Percentiles rank a stretch among this genome's conserved stretches.
These are phyloP conservation scores for Erpornis zantholeuca DNA, from an alignment of 2,113 vertebrate species.

Conservation along the genomic window DNA sequence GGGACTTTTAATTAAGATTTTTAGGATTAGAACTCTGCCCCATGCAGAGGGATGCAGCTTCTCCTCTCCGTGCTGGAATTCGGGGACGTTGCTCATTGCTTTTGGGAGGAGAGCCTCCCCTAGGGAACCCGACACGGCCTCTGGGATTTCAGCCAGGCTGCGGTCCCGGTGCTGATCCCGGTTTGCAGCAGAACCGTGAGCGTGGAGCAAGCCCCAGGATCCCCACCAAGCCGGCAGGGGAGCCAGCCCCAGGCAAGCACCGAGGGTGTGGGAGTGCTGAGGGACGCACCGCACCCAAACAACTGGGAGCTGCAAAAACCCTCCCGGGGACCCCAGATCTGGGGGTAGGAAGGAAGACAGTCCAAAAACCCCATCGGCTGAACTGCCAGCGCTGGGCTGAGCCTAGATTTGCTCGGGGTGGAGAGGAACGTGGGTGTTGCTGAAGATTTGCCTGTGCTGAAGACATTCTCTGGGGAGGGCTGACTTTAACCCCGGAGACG, in stretches of 20 bases:
- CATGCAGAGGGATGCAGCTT: neutral
- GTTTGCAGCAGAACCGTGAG: accelerated
- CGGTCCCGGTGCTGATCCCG: accelerated
- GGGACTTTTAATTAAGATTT: neutral
- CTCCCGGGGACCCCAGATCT: neutral
- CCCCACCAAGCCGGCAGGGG: neutral
- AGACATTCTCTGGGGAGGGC: neutral
- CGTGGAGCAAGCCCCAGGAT: accelerated
- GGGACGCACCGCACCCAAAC: neutral
- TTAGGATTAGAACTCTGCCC: neutral
- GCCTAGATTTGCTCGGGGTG: neutral
- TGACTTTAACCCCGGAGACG: neutral
- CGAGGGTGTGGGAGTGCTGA: neutral
- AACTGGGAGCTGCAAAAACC: neutral
- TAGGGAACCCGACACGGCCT: accelerated
- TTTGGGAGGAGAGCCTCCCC: neutral
- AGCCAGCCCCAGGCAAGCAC: neutral
- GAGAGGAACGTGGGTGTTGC: neutral
- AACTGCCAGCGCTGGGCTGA: neutral
- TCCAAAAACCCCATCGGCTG: neutral
- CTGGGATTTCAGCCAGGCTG: neutral
- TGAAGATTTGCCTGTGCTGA: neutral
- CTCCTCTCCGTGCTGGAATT: neutral
- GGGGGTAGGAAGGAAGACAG: neutral
- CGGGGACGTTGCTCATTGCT: neutral